Base-by-base conservation (phyloP, 53 echinoderm and acorn worm genomes). In the Actinopyga echinites region DNA sequence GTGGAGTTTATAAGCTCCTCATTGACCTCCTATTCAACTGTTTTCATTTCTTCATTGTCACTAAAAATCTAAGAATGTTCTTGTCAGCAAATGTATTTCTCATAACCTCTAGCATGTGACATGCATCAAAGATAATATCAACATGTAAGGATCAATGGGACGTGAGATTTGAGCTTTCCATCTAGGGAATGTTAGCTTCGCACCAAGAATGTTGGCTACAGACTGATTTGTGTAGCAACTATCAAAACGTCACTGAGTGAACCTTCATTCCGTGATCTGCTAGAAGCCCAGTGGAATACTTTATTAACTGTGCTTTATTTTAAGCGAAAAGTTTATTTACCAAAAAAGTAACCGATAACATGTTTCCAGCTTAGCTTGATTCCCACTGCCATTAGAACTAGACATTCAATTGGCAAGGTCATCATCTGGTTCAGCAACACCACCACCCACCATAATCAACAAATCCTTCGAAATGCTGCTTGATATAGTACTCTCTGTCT, bases 121-220 rank as follows among this genome's bases (percentile, higher is more conserved):
- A 80, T 67, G 85, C 82, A 54, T 89, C 89, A 81, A 89, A 89
- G 20, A 85, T 79, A 36, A 80, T 80, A 17, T 74, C 10, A 21
- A 85, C 49, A 17, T 61, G 52, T 57, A 49, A n/a, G 85, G 85
- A 56, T 69, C 26, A 21, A 49, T 2, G 34, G 85, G 89, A 29
- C 85, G 89, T 36, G 79, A 6, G 67, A 75, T 53, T 2, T 15
- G n/a, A 52, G 6, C 31, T 77, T 42, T 19, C 73, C 43, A 40
- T 2, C n/a, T 23, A 1, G 42, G 73, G 73, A 71, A 1, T 20
- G 43, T 40, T 30, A 43, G 25, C 6, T 71, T 71, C 15, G 44
- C 73, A 10, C 44, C 44, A 3, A 71, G 73, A 71, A 71, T 71
- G 0, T 23, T 71, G 15, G 71, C 71, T 71, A 42, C 40, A 9